These are phyloP conservation scores for Vultur gryphus DNA, from an alignment of 2,797 vertebrate species.

Conservation along the genomic window DNA sequence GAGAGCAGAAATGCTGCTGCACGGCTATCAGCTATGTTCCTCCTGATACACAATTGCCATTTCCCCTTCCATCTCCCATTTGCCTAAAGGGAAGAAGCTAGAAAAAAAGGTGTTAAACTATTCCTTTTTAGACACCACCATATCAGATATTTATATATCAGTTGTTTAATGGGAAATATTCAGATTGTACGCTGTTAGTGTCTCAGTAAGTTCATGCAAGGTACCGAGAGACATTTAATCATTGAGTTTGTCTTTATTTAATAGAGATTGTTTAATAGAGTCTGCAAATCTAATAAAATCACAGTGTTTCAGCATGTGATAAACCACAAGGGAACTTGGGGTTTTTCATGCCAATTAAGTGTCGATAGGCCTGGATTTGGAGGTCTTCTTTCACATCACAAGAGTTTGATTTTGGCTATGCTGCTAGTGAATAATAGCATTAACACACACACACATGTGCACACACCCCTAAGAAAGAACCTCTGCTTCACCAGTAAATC, in stretches of 20 bases:
- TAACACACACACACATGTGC: too few relatives aligned
- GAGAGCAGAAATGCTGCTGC: background rate
- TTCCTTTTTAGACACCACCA: background rate
- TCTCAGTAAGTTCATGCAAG: background rate
- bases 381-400: background rate
- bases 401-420: background rate
- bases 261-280: background rate
- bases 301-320: background rate
- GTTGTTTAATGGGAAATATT: background rate
- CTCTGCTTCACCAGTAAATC: background rate
- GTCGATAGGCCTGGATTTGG: background rate
- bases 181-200: background rate
- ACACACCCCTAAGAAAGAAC: background rate
- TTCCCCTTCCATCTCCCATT: background rate
- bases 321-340: background rate
- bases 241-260: background rate
- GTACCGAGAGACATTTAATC: background rate
- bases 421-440: background rate
- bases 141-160: background rate
- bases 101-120: background rate
- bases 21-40: accelerated
- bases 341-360: background rate
- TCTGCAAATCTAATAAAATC: background rate
- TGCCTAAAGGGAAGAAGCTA: background rate
- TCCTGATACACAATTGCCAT: background rate